Percentiles rank a stretch among this genome's conserved stretches.
phyloP scores from a whole-genome alignment of 1,140 invertebrate species.

The Oryzaephilus surinamensis region DNA sequence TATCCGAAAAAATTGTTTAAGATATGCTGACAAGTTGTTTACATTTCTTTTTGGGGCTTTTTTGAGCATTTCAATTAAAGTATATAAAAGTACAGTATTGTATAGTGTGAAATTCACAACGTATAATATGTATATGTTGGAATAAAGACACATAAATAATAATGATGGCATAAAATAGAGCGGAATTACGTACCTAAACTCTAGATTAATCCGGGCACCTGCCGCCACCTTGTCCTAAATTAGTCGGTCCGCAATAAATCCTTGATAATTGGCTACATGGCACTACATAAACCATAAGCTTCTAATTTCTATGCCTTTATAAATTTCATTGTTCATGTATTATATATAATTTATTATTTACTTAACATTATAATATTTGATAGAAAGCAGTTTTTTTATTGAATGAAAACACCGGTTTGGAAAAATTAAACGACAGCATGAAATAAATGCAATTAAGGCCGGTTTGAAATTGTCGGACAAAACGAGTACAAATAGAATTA shows the following conservation, averaged over 20 bases:
- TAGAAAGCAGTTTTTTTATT: too few species aligned
- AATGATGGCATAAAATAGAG: constrained; percentile 17
- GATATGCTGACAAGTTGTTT: too few species aligned
- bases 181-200: constrained; percentile 20
- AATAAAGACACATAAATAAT: constrained; percentile 13
- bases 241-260: constrained; percentile 28
- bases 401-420: neutral
- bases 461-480: constrained; percentile 25
- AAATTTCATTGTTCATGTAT: constrained; percentile 13
- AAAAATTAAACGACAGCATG: neutral
- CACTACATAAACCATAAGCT: constrained; percentile 27
- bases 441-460: too few species aligned
- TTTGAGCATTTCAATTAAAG: too few species aligned
- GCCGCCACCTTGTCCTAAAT: constrained; percentile 27
- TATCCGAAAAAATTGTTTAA: too few species aligned
- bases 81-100: too few species aligned
- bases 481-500: constrained; percentile 32
- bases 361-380: too few species aligned
- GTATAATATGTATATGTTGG: too few species aligned
- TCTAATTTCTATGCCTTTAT: constrained; percentile 21
- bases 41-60: too few species aligned
- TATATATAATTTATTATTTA: too few species aligned
- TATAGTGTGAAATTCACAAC: too few species aligned
- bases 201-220: constrained; percentile 25
- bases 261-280: constrained; percentile 27